A percentile compares a stretch with the other conserved stretches of the same genome.
phyloP scores from a whole-genome alignment of 2,113 vertebrate species.

The Chamaea fasciata region DNA sequence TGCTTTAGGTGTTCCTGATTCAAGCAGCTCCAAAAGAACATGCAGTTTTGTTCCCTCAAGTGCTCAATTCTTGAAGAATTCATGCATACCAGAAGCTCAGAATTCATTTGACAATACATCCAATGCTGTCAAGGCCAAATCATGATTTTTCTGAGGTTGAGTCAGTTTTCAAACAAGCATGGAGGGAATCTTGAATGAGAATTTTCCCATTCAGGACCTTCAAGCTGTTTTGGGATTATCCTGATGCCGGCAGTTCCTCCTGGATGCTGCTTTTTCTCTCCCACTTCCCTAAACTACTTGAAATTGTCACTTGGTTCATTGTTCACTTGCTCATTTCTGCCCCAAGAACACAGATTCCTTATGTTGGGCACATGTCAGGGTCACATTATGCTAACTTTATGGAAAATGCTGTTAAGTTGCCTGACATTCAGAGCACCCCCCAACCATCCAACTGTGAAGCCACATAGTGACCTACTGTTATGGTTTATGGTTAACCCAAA shows the following conservation, averaged over 20 bases:
- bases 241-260: not conserved
- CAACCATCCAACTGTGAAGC: not conserved
- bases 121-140: not conserved
- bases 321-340: not conserved
- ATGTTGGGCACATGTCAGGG: accelerated
- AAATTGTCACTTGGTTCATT: not conserved
- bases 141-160: not conserved
- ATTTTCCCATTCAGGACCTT: not conserved
- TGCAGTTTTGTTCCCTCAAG: not conserved
- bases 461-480: not conserved
- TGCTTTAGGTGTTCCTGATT: not conserved
- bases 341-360: not conserved
- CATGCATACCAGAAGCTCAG: not conserved
- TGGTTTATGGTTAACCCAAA: not conserved
- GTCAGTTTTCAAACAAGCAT: not conserved
- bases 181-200: not conserved
- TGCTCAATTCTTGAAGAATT: not conserved
- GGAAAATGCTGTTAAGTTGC: not conserved
- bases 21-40: not conserved
- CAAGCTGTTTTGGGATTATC: not conserved
- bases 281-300: not conserved
- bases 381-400: not conserved
- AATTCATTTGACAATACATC: not conserved
- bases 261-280: not conserved
- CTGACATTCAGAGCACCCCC: not conserved